Evolutionary conservation across 2,797 vertebrate species (phyloP), one percentile per base, ranked within the genome.

Genomic region (Chelmon rostratus): DNA sequence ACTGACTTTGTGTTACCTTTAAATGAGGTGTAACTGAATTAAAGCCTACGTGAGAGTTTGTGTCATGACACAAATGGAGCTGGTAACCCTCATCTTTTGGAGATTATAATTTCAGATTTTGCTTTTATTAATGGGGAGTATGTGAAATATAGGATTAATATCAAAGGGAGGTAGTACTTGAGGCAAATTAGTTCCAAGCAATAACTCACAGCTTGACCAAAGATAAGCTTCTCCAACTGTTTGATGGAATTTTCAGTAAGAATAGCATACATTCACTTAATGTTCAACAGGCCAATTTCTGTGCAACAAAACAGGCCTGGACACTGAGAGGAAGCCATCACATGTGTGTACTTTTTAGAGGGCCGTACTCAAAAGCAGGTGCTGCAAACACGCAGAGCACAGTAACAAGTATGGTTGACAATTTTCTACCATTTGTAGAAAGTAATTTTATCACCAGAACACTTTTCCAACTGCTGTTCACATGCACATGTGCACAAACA

Each of bases 181-280:
- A 93, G 85, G 89, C 87, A 78, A 92, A 86, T 86, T 86, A 79
- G 65, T 91, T 90, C 81, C 83, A 88, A 88, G 91, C 89, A 90
- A 85, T 73, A 82, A 91, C 91, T 95, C 91, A 95, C 93, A 95
- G 93, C 90, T 95, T 93, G 87, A 93, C 82, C 80, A 86, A 81
- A 84, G 79, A 82, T 11, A 81, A 87, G 79, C 71, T 88, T 75
- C 71, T 82, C 80, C 76, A 81, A 91, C 74, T 82, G 74, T 85
- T 38, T 78, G 82, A 86, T 74, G 62, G 83, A 79, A 86, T 31
- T 87, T 73, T 89, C 81, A 89, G 65, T 79, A 85, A 86, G 82
- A 85, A 81, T 46, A 89, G 80, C 89, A 74, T 91, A 92, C 85
- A 92, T 92, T 93, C 86, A 93, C 89, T 82, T 73, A 16, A 85